phyloP scores from a whole-genome alignment of 2,797 vertebrate species.

The Bovichtus diacanthus region DNA sequence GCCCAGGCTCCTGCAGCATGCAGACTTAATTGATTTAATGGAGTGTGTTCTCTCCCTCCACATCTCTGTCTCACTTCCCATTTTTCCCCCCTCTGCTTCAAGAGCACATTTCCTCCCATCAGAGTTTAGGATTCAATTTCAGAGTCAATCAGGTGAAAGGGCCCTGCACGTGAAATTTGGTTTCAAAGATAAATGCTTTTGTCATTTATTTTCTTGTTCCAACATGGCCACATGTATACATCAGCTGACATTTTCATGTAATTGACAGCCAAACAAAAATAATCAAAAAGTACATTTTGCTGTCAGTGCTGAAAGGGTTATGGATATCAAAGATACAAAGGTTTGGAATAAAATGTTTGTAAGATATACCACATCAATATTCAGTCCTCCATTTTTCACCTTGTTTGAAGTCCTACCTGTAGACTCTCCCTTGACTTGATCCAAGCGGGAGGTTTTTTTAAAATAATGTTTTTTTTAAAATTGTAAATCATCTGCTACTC shows the following conservation, averaged over 20 bases:
- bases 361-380: background rate
- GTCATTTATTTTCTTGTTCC: background rate
- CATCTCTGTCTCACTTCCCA: slow-evolving; percentile 28
- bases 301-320: background rate
- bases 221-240: background rate
- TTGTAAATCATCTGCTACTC: background rate
- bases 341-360: background rate
- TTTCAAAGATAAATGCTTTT: slow-evolving; percentile 22
- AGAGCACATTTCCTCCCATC: slow-evolving; percentile 51
- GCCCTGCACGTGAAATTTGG: background rate
- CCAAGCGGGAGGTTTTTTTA: background rate
- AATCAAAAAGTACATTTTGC: background rate
- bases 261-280: background rate
- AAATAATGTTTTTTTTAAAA: no score
- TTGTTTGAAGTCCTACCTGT: background rate
- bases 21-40: slow-evolving; percentile 79
- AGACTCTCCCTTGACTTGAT: background rate
- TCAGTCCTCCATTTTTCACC: background rate
- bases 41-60: slow-evolving; percentile 63
- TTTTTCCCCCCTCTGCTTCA: slow-evolving; percentile 21
- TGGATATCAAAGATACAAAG: background rate
- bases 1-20: slow-evolving; percentile 69
- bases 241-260: background rate
- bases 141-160: slow-evolving; percentile 39
- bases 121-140: slow-evolving; percentile 53